Base-by-base conservation (phyloP, 2,888 invertebrate species). In the Lottia gigantea region DNA sequence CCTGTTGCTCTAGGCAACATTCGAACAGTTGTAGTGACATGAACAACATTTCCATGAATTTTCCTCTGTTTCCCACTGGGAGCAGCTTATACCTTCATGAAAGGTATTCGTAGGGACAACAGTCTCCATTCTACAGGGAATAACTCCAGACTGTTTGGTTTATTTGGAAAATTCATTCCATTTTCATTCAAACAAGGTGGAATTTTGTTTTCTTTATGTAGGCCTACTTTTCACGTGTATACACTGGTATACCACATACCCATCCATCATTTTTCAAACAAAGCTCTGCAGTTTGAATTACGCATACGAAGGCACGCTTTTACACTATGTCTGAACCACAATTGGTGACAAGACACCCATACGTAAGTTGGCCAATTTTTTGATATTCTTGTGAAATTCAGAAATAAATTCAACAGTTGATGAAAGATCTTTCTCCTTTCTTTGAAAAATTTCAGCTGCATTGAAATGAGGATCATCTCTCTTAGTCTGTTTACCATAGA, bases 11-110 rank as follows among this genome's bases (percentile, higher is more conserved):
- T 25, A 2, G 64, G 64, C 14, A 64, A 40, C n/a, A 40, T 26
- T n/a, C 26, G 4, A 11, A 64, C 64, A 8, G 64, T 64, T 12
- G 64, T 31, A 25, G 23, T 26, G 6, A 64, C 64, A 64, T 64
- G 16, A 26, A 31, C 62, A 62, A 19, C n/a, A 15, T n/a, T 19
- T 15, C 19, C 19, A 15, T n/a, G n/a, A 15, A 62, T 19, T 3
- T 62, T 62, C n/a, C n/a, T n/a, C n/a, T n/a, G n/a, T n/a, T n/a
- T n/a, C n/a, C n/a, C n/a, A n/a, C n/a, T n/a, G n/a, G n/a, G n/a
- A n/a, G n/a, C n/a, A n/a, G n/a, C n/a, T n/a, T n/a, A n/a, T n/a
- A 16, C n/a, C 7, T 47, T 47, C 47, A 47, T 47, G n/a, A 47
- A 47, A 7, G 47, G 47, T 47, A 47, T 47, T 47, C 47, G 14